Percentiles rank a stretch among this genome's conserved stretches.
phyloP scores from a whole-genome alignment of 64 coral and sea anemone genomes.

The Cladopsammia gracilis region DNA sequence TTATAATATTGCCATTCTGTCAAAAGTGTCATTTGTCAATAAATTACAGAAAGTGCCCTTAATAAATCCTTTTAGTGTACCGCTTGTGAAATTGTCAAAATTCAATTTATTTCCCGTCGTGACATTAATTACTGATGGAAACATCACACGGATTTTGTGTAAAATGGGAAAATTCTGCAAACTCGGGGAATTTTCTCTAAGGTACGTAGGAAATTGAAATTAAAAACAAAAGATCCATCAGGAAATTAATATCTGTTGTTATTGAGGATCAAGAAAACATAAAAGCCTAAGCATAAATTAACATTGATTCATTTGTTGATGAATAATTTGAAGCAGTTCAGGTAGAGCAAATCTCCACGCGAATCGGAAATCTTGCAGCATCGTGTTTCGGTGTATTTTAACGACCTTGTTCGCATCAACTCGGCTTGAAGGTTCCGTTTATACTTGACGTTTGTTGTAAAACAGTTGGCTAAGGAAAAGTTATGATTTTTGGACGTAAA shows the following conservation, averaged over 20 bases:
- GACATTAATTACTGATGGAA: neutral
- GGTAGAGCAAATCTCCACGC: too few species aligned
- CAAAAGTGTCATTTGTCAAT: constrained; percentile 17
- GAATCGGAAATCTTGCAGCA: too few species aligned
- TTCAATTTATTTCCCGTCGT: neutral
- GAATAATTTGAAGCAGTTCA: neutral
- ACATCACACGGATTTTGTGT: neutral
- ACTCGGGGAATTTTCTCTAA: neutral
- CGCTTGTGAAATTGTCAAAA: neutral
- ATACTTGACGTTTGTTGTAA: too few species aligned
- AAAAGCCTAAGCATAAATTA: neutral
- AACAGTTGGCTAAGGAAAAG: neutral
- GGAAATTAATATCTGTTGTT: neutral
- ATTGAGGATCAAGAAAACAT: neutral
- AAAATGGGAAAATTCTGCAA: neutral
- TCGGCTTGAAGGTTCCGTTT: too few species aligned
- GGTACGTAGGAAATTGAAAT: neutral
- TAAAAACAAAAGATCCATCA: constrained; percentile 20
- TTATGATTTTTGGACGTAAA: too few species aligned
- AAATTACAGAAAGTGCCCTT: constrained; percentile 2
- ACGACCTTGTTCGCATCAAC: too few species aligned
- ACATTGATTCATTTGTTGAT: neutral
- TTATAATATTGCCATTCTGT: constrained; percentile 23
- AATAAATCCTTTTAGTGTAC: constrained; percentile 48
- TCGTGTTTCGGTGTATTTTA: too few species aligned